phyloP scores from a whole-genome alignment of 2,113 vertebrate genomes.

The Xerus inauris region DNA sequence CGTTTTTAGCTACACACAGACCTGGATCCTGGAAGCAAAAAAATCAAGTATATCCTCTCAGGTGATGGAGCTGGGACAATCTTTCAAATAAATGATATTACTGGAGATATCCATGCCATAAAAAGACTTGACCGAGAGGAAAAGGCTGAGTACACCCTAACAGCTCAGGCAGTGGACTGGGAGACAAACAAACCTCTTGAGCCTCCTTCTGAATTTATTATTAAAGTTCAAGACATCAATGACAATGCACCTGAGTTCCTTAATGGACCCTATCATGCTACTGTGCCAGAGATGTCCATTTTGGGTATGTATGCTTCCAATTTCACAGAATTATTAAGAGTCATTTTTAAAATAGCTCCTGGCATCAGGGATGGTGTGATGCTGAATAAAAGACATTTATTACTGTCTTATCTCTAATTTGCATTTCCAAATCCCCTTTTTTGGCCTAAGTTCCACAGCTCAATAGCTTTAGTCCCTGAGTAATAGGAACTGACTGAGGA shows the following conservation, averaged over 20 bases:
- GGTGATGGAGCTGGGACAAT: slow-evolving; percentile 99
- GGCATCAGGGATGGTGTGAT: slow-evolving; percentile 39
- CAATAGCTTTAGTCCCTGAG: slow-evolving; percentile 74
- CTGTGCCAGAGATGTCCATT: slow-evolving; percentile 96
- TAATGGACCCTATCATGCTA: slow-evolving; percentile 95
- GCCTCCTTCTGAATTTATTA: slow-evolving; percentile 98
- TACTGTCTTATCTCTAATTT: slow-evolving; percentile 83
- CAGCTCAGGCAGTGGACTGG: slow-evolving; percentile 95
- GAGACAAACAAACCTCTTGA: slow-evolving; percentile 95
- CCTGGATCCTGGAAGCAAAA: slow-evolving; percentile 93
- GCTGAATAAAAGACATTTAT: slow-evolving; percentile 80
- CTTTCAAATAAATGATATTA: slow-evolving; percentile 98
- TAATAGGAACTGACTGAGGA: slow-evolving; percentile 80
- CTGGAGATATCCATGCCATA: slow-evolving; percentile 99
- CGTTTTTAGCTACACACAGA: slow-evolving; percentile 95
- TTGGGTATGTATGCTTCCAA: slow-evolving; percentile 91
- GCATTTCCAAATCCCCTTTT: slow-evolving; percentile 82
- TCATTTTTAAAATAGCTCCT: slow-evolving; percentile 50
- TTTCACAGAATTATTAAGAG: neutral
- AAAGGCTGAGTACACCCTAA: slow-evolving; percentile 98
- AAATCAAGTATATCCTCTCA: slow-evolving; percentile 96
- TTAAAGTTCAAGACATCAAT: slow-evolving; percentile 99
- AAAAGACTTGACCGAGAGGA: slow-evolving; percentile 98
- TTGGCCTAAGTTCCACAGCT: slow-evolving; percentile 76
- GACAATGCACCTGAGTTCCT: slow-evolving; percentile 98